phyloP scores from a whole-genome alignment of 2,888 invertebrate species.

The Nasonia oneida region DNA sequence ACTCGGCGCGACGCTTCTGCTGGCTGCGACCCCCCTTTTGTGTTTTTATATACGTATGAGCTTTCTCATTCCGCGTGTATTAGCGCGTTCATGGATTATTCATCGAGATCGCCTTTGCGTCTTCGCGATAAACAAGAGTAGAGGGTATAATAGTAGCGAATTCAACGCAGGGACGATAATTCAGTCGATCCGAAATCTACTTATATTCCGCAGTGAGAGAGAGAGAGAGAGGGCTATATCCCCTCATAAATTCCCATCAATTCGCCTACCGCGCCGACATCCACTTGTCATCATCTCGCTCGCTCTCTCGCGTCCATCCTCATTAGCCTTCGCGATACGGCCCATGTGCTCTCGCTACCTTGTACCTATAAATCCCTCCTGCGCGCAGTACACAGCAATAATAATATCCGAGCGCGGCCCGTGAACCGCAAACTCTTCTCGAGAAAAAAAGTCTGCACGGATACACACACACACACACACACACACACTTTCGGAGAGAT shows the following conservation, averaged over 20 bases:
- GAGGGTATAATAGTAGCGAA: neutral
- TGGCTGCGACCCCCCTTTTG: constrained; percentile 8
- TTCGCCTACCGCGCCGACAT: neutral
- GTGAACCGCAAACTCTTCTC: constrained; percentile 6
- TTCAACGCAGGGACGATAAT: constrained; percentile 25
- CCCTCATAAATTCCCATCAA: constrained; percentile 51
- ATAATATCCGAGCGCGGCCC: constrained; percentile 34
- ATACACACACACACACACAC: neutral
- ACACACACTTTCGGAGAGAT: constrained; percentile 61
- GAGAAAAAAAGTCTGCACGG: neutral
- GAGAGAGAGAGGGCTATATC: neutral
- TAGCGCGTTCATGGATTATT: constrained; percentile 24
- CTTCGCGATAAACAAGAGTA: neutral
- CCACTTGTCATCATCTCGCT: constrained; percentile 50
- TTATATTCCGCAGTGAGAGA: neutral
- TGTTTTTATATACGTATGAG: neutral
- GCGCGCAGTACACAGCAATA: neutral
- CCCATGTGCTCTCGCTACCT: neutral
- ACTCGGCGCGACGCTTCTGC: neutral
- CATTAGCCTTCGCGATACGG: constrained; percentile 36
- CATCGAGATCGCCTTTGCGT: neutral
- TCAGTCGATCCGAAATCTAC: constrained; percentile 29
- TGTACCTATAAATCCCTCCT: neutral
- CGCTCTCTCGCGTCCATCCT: constrained; percentile 38
- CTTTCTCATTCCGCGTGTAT: neutral